Conservation (phyloP, 2,888 invertebrate species). For the Andrena praecox region DNA sequence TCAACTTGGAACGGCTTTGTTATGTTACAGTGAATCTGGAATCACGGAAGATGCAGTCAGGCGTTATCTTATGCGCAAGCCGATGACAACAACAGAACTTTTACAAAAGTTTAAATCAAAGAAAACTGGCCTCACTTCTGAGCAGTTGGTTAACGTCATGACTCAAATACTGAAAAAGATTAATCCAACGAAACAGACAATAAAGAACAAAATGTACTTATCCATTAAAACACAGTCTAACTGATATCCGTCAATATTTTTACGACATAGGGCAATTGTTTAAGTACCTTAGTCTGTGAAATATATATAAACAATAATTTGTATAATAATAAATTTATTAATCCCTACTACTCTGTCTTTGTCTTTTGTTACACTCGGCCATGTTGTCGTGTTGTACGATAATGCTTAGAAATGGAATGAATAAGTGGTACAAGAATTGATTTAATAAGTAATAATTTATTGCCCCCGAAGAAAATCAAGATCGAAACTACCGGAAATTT, state of each 20-base stretch:
- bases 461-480: too few species aligned
- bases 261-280: constrained; percentile 27
- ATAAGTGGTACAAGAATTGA: too few species aligned
- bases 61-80: constrained; percentile 97
- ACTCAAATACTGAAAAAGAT: constrained; percentile 97
- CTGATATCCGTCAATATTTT: constrained; percentile 44
- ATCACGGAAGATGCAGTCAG: constrained; percentile 98
- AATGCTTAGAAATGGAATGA: too few species aligned
- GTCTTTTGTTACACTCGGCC: too few species aligned
- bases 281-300: constrained; percentile 2
- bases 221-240: constrained; percentile 90
- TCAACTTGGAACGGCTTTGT: not conserved
- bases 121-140: constrained; percentile 95
- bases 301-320: not conserved
- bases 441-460: too few species aligned
- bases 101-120: constrained; percentile 98
- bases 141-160: constrained; percentile 96
- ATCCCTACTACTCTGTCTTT: too few species aligned
- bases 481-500: too few species aligned
- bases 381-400: too few species aligned
- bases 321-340: constrained; percentile 23
- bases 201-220: constrained; percentile 97
- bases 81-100: constrained; percentile 98
- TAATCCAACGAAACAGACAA: constrained; percentile 96
- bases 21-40: constrained; percentile 90